A percentile compares a stretch with the other conserved stretches of the same genome.
These are phyloP conservation scores for Manduca sexta DNA, from an alignment of 1,140 invertebrate species.

Conservation along the genomic window DNA sequence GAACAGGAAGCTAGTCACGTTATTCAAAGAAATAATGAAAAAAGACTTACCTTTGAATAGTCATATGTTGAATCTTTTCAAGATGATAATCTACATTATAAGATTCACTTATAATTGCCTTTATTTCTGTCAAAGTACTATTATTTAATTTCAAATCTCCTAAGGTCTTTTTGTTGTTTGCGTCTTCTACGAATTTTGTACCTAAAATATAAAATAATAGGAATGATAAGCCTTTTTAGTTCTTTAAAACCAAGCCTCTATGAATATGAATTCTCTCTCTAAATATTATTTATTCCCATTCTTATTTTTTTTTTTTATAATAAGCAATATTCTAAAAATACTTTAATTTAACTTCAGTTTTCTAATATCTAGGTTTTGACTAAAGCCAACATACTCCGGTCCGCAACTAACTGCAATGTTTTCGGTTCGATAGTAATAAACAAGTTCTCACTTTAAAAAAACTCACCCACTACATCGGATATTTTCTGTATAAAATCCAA, in stretches of 20 bases:
- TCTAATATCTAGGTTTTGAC: too few relatives aligned
- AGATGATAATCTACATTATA: constrained; percentile 1
- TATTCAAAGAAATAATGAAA: too few relatives aligned
- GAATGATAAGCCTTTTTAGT: not conserved
- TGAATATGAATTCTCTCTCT: too few relatives aligned
- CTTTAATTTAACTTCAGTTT: too few relatives aligned
- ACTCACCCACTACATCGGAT: not conserved
- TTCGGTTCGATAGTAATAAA: too few relatives aligned
- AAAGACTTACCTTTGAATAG: constrained; percentile 1
- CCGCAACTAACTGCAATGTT: too few relatives aligned
- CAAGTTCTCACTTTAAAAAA: too few relatives aligned
- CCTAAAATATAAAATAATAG: not conserved
- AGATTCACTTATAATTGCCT: not conserved
- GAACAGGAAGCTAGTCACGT: too few relatives aligned
- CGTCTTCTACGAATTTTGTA: not conserved
- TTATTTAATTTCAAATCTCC: constrained; percentile 4
- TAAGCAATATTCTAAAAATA: too few relatives aligned
- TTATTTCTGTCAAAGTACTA: not conserved
- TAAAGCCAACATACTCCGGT: too few relatives aligned
- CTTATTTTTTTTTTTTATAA: too few relatives aligned
- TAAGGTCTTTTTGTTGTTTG: not conserved
- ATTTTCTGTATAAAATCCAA: not conserved
- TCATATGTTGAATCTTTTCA: not conserved
- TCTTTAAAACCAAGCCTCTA: not conserved
- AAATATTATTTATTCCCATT: too few relatives aligned